Evolutionary conservation across 2,113 vertebrate genomes (phyloP), one percentile per base, ranked within the genome.

Genomic region (Anguilla rostrata): DNA sequence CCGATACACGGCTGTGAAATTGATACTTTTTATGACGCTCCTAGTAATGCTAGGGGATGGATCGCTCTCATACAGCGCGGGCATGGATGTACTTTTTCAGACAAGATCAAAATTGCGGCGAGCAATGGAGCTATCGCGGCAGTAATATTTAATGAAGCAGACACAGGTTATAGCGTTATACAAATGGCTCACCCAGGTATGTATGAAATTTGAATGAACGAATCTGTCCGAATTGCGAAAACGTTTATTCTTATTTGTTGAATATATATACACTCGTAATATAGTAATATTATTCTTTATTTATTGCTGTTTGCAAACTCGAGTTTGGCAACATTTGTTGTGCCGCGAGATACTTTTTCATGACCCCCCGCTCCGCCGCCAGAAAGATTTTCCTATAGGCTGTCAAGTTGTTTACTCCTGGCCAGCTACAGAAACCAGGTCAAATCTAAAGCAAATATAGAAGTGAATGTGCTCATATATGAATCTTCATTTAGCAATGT

Each of bases 101-200:
- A 96, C 46, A 97, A 97, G 92, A 97, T 97, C 90, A 94, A 94
- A 2, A 89, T 92, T 86, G 97, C 97, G 39, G 90, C 90, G 0
- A 86, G 89, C 0, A 92, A 88, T 80, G 96, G 96, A 39, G 97
- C 97, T 4, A 81, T 86, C 18, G 97, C 94, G 86, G 96, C 92
- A 22, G 95, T 97, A 83, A 96, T 97, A 91, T 97, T 94, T 91
- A 97, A 97, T 92, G 95, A 94, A 86, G 89, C 92, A 0, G 96
- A 94, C 14, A 93, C 93, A 18, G 94, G 94, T 85, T 96, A 96
- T 90, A 93, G 95, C 41, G 94, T 97, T 89, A 95, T 97, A 88
- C 91, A 96, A 89, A 97, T 97, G 97, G 96, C 96, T 84, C 97
- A 97, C 92, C 93, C 94, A 1, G 96, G 96, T 97, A 94, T 91